Evolutionary conservation across 2,888 invertebrate species (phyloP).

Genomic region (Gibbula magus): DNA sequence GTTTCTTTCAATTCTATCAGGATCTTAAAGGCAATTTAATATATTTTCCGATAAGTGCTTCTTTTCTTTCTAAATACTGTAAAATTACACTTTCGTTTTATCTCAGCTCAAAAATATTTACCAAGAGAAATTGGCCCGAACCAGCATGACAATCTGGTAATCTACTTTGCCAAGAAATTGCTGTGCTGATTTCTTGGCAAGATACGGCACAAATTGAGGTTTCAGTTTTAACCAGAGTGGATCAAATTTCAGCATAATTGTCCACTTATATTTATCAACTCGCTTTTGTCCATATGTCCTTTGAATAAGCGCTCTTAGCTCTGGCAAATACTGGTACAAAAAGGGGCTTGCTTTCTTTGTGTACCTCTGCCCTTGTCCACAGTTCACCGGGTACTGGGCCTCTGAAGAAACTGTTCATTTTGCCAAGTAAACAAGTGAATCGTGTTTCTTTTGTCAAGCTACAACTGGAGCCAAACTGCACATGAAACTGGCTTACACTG

Average conservation of each 20-base stretch:
- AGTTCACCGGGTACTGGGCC: neutral
- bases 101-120: neutral
- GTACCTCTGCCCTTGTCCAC: neutral
- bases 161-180: neutral
- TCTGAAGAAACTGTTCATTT: constrained; percentile 21
- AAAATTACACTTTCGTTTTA: too few species aligned
- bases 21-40: too few species aligned
- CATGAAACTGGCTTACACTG: neutral
- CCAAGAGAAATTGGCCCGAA: neutral
- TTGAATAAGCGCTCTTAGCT: neutral
- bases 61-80: too few species aligned
- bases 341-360: neutral
- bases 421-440: constrained; percentile 19
- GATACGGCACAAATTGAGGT: neutral
- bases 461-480: constrained; percentile 16
- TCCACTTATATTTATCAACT: constrained; percentile 15
- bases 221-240: neutral
- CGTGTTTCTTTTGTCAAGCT: constrained; percentile 3
- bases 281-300: neutral
- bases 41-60: too few species aligned
- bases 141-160: neutral
- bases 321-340: constrained; percentile 6
- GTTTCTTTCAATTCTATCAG: too few species aligned
- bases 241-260: neutral
- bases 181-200: neutral